Base-by-base conservation (phyloP, 92 coral and sea anemone species). In the Micromussa lordhowensis region DNA sequence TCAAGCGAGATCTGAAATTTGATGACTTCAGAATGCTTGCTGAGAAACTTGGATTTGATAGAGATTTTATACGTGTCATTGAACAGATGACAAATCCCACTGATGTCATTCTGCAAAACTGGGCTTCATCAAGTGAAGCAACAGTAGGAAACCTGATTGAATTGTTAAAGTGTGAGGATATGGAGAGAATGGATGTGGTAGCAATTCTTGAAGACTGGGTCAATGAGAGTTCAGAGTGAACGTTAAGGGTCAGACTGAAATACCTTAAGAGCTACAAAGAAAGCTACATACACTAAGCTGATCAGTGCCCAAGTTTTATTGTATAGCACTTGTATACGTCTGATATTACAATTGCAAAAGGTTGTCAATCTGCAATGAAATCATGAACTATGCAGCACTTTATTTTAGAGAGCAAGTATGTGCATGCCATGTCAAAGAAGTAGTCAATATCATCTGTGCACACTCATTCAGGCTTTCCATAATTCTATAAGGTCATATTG, bases 21-120 rank as follows among this genome's bases (percentile, higher is more conserved):
- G 87, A 88, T 44, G 91, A 88, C 75, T 88, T 73, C 71, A 73
- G 91, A 48, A 44, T 88, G 91, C 87, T 88, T 15, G 91, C 76
- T 0, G 91, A 88, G 55, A 81, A 88, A 81, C 53, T 74, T 61
- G 91, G 82, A 40, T 26, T 81, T 14, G 64, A 26, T 48, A 78
- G 82, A 31, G 82, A 81, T 28, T 30, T 15, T 36, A 88, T 74
- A 73, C 78, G 78, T 9, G 4, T 0, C 24, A 48, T 88, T 40
- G 87, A 63, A 36, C 91, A 82, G 77, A 36, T 58, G 6, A 4
- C 44, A 28, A 79, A 81, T 15, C 91, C 87, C n/a, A 88, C 91
- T 13, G 72, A 88, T 38, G 87, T 32, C 24, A 73, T 88, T 31
- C 29, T 88, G 29, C 57, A 48, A 28, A 74, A 11, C 0, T 88